Evolutionary conservation across 2,113 vertebrate species (phyloP).

Genomic region (Oncorhynchus clarkii): DNA sequence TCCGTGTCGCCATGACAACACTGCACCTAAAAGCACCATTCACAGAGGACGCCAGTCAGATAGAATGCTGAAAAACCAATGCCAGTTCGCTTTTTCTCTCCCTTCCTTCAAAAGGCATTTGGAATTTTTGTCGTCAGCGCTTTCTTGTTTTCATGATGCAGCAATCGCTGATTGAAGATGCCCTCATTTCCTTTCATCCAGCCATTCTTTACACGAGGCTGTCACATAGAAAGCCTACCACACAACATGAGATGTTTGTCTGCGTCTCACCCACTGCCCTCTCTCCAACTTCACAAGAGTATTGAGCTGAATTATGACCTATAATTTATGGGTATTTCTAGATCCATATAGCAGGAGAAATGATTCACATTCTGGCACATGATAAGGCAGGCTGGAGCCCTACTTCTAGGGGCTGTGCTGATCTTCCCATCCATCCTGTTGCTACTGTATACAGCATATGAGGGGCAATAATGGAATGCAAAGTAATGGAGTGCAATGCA

Average conservation of each 20-base stretch:
- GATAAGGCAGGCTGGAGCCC: no score
- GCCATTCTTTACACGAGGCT: background rate
- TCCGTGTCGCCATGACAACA: conserved; percentile 49
- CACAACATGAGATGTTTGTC: background rate
- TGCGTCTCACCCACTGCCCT: background rate
- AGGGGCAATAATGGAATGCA: no score
- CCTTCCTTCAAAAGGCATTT: no score
- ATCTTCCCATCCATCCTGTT: no score
- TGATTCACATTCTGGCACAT: no score
- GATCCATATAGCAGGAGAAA: no score
- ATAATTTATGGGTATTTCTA: background rate
- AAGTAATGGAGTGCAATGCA: background rate
- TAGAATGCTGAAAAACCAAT: background rate
- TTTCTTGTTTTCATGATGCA: background rate
- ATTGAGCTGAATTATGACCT: background rate
- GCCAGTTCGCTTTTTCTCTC: no score
- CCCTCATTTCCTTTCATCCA: background rate
- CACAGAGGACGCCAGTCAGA: background rate
- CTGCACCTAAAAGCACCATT: conserved; percentile 24
- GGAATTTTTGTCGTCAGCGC: no score
- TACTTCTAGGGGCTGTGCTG: no score
- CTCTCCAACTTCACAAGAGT: background rate
- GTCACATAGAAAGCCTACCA: background rate
- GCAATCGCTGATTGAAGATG: background rate
- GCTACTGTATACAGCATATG: no score